Evolutionary conservation across 1,140 invertebrate species (phyloP).

Genomic region (Heliconius eleuchia): DNA sequence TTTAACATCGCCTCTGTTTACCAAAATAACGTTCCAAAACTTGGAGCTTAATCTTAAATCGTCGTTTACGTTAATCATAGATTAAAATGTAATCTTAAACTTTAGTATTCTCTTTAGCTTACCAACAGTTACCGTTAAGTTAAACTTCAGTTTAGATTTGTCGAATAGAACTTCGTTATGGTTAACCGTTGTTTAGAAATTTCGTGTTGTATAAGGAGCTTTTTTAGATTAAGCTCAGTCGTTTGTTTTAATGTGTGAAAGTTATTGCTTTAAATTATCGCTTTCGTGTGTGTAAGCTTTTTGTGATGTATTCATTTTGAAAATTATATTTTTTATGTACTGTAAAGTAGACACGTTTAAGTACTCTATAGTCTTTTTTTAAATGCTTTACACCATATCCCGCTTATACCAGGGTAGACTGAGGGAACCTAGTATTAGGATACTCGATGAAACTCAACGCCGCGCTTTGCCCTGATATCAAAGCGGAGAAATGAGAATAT

Average conservation of each 20-base stretch:
- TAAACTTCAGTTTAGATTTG: slow-evolving; percentile 11
- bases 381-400: too few species aligned
- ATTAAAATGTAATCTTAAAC: slow-evolving; percentile 22
- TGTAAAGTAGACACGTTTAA: too few species aligned
- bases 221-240: slow-evolving; percentile 1
- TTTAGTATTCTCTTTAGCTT: slow-evolving; percentile 12
- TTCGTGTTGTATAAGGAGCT: neutral
- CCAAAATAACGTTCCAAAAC: slow-evolving; percentile 17
- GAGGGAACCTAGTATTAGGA: too few species aligned
- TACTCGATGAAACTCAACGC: too few species aligned
- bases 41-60: slow-evolving; percentile 17
- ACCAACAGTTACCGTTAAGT: slow-evolving; percentile 4
- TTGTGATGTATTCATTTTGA: neutral
- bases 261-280: neutral
- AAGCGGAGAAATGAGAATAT: too few species aligned
- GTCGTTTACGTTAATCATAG: slow-evolving; percentile 18
- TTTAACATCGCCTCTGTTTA: slow-evolving; percentile 17
- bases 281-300: neutral
- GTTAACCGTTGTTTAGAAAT: slow-evolving; percentile 7
- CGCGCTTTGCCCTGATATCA: too few species aligned
- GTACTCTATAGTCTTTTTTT: too few species aligned
- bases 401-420: too few species aligned
- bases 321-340: too few species aligned
- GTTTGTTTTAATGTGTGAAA: neutral
- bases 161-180: slow-evolving; percentile 15